These are phyloP conservation scores for Cherax quadricarinatus DNA, from an alignment of 1,140 invertebrate species.

Conservation along the genomic window DNA sequence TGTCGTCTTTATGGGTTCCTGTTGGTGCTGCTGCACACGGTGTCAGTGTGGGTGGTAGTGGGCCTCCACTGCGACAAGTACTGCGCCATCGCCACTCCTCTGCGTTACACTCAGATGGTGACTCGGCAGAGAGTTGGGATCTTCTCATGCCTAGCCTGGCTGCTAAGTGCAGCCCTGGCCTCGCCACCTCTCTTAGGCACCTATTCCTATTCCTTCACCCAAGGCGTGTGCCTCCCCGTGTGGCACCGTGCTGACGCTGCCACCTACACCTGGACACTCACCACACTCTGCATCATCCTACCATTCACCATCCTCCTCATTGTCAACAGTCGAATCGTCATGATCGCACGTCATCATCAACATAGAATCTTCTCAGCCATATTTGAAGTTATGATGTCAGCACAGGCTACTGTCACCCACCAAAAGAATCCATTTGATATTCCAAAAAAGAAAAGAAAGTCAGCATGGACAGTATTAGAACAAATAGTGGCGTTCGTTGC, in stretches of 20 bases:
- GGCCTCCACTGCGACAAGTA: conserved; percentile 88
- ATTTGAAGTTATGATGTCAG: conserved; percentile 74
- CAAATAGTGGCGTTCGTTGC: conserved; percentile 72
- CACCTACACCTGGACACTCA: conserved; percentile 66
- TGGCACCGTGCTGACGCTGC: conserved; percentile 67
- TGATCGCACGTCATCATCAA: conserved; percentile 74
- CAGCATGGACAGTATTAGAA: conserved; percentile 74
- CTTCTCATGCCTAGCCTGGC: conserved; percentile 75
- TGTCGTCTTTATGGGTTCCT: conserved; percentile 75
- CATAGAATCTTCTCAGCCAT: conserved; percentile 75
- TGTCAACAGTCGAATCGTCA: conserved; percentile 74
- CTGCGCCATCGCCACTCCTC: conserved; percentile 86
- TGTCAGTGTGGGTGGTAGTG: conserved; percentile 87
- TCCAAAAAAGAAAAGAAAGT: conserved; percentile 73
- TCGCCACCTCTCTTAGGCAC: conserved; percentile 46
- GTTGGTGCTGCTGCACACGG: conserved; percentile 83
- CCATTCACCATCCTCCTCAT: conserved; percentile 73
- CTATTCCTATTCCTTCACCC: conserved; percentile 55
- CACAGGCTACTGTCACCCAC: conserved; percentile 74
- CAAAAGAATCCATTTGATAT: conserved; percentile 74
- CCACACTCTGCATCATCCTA: conserved; percentile 64
- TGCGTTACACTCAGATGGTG: conserved; percentile 83
- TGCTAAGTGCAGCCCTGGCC: conserved; percentile 73
- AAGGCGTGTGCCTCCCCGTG: conserved; percentile 69
- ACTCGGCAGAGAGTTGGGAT: conserved; percentile 76